Base-by-base conservation (phyloP, 1,140 invertebrate species). In the Drosophila murphyi region DNA sequence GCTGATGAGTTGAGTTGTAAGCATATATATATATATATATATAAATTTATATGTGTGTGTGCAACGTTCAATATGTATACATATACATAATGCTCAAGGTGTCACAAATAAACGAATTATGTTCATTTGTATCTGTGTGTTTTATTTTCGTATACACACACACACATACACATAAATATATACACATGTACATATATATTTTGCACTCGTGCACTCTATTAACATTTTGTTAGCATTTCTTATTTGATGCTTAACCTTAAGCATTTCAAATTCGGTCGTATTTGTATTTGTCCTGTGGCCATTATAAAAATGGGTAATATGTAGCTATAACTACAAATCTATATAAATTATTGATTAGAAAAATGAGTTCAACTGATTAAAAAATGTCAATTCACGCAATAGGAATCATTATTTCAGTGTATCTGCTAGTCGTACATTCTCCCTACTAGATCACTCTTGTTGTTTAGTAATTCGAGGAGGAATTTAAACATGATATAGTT, bases 171-270 rank as follows among this genome's bases (percentile, higher is more conserved):
- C 12, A 20, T 8, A 5, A 4, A n/a, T 10, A 35, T 65, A 67
- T n/a, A 31, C 51, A 37, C 10, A 51, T 32, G n/a, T 57, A 34
- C 5, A 41, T 48, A 60, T 48, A 12, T 48, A 55, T 72, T 82
- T 82, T 80, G 81, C 77, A 82, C 80, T 82, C 80, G 80, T 83
- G 76, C 80, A 83, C 81, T 85, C 68, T 83, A 76, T 83, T 83
- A 83, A 83, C 79, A 59, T 79, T 62, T 37, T 54, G 39, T 73
- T 70, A 48, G 54, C 52, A 48, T 65, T 48, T 70, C 73, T 63
- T 60, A 4, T 50, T 43, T 70, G 43, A 35, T 51, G 55, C 60
- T 70, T 76, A 73, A 80, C 76, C 69, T 83, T 85, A 81, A 85
- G 71, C 82, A 86, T 70, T 81, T 75, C 62, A 37, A 31, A 63